A percentile compares a stretch with the other conserved stretches of the same genome.
These are phyloP conservation scores for Molothrus ater DNA, from an alignment of 2,797 vertebrate species.

Conservation along the genomic window DNA sequence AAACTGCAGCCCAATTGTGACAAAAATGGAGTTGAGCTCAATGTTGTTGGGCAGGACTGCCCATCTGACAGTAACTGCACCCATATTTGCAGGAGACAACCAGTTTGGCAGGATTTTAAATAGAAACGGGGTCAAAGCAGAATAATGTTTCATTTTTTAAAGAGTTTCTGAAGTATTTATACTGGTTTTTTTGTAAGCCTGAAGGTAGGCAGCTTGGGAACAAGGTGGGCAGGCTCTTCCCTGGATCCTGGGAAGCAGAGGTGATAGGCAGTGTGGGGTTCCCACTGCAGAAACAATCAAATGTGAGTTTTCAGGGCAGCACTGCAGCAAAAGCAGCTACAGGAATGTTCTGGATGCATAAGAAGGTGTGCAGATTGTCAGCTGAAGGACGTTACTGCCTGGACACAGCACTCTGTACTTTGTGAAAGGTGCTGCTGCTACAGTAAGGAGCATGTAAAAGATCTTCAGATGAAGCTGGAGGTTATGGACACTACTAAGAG, in stretches of 20 bases:
- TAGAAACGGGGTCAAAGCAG: neutral
- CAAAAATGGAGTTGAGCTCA: neutral
- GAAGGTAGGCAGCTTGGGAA: neutral
- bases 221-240: neutral
- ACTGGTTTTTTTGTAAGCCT: neutral
- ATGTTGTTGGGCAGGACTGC: neutral
- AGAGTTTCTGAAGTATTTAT: neutral
- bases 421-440: neutral
- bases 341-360: neutral
- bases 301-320: neutral
- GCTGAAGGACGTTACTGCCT: neutral
- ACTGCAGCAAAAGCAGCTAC: fast-evolving
- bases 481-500: neutral
- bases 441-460: neutral
- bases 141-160: neutral
- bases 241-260: neutral
- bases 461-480: neutral
- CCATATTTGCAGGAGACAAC: neutral
- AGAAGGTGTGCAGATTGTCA: neutral
- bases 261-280: fast-evolving
- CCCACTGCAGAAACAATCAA: fast-evolving
- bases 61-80: neutral
- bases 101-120: neutral
- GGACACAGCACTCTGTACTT: neutral
- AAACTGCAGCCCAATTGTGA: fast-evolving